A percentile compares a stretch with the other conserved stretches of the same genome.
Conservation (phyloP, 2,797 vertebrate genomes). For the Cygnus olor region DNA sequence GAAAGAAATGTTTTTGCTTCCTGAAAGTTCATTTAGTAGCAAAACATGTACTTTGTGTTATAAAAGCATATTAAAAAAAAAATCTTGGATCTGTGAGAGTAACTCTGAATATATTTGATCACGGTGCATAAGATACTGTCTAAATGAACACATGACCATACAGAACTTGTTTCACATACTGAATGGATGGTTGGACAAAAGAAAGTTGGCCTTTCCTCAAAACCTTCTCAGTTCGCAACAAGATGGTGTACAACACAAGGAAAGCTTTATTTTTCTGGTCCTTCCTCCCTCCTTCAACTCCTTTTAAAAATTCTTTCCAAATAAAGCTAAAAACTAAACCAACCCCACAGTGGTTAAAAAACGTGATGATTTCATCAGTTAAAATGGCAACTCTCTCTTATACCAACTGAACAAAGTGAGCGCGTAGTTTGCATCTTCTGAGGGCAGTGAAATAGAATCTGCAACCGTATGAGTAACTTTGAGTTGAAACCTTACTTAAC, state of each 20-base stretch:
- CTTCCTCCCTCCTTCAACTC: background rate
- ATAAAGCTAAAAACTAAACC: background rate
- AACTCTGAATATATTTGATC: background rate
- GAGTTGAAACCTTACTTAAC: background rate
- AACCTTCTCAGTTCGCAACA: background rate
- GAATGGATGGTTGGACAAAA: background rate
- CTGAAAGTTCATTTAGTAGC: background rate
- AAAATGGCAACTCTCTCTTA: background rate
- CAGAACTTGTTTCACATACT: background rate
- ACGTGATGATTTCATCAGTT: background rate
- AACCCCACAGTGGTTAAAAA: background rate
- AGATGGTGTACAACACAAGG: background rate
- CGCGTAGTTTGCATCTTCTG: background rate
- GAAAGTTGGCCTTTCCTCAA: background rate
- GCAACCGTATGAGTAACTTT: background rate
- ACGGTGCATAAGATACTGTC: rapidly evolving
- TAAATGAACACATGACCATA: background rate
- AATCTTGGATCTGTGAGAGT: background rate
- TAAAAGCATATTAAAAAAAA: background rate
- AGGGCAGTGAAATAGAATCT: background rate
- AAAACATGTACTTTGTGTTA: background rate
- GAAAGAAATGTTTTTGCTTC: background rate
- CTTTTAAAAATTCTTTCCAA: background rate
- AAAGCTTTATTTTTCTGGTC: background rate
- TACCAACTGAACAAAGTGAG: background rate